Evolutionary conservation across 1,140 invertebrate genomes (phyloP), one percentile per base, ranked within the genome.

Genomic region (Bombus superbus): DNA sequence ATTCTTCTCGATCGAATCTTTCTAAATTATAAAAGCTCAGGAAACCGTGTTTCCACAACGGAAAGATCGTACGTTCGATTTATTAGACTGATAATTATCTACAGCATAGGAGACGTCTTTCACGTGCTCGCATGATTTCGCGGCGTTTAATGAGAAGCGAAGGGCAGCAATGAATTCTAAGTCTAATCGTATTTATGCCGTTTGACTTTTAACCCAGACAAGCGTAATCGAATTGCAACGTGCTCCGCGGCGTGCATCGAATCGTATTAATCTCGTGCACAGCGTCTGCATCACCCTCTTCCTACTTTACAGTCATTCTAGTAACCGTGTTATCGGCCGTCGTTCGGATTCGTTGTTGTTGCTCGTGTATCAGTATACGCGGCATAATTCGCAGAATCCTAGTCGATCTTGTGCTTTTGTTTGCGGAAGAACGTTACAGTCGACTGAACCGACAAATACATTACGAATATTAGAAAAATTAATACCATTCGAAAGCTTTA

Each of bases 191-290:
- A 74, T 81, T 71, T 13, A 25, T 32, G 44, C 71, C 78, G 59
- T 81, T 85, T 85, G 69, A 85, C 83, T 81, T 59, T 74, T 59
- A 78, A 80, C 47, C 81, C 71, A 90, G 86, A 85, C 81, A 81
- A 91, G 86, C 83, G 89, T 88, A 92, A 91, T 92, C 86, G 86
- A 92, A 91, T 91, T 83, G 89, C 81, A 72, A 74, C 91, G 87
- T 85, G 86, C 88, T 89, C 72, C 66, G 77, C 53, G 86, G 83
- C 82, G 87, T 91, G 86, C 90, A 90, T 90, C 84, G 77, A 90
- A 83, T 89, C 79, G 83, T 83, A 90, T 91, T 91, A 92, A 84
- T 71, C 81, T 84, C 57, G 74, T 53, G 32, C 76, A 76, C 75
- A 42, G 69, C 42, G 32, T 28, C 42, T 44, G 75, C 42, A 59